A percentile compares a stretch with the other conserved stretches of the same genome.
These are phyloP conservation scores for Dinoponera quadriceps DNA, from an alignment of 1,140 invertebrate species.

Conservation along the genomic window DNA sequence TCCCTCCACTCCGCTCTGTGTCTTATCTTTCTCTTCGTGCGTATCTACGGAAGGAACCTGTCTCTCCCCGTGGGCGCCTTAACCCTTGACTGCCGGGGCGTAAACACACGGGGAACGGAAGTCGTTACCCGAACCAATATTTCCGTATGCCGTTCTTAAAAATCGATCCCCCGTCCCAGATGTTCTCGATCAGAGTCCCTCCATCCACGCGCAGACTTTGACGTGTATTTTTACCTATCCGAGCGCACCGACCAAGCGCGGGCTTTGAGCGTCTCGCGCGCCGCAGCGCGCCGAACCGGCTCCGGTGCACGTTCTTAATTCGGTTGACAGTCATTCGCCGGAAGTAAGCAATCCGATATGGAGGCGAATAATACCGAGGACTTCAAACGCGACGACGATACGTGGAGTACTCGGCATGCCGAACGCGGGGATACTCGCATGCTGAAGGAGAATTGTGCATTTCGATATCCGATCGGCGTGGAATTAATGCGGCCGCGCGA, in stretches of 20 bases:
- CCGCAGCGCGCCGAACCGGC: neutral
- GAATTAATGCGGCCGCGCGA: slow-evolving; percentile 2
- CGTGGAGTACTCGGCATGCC: neutral
- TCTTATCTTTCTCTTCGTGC: slow-evolving; percentile 24
- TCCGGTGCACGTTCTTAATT: slow-evolving; percentile 38
- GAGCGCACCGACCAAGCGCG: slow-evolving; percentile 30
- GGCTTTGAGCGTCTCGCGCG: slow-evolving; percentile 33
- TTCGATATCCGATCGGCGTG: neutral
- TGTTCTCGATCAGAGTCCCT: slow-evolving; percentile 40
- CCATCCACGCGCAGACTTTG: slow-evolving; percentile 34
- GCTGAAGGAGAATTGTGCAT: neutral
- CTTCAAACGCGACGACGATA: neutral
- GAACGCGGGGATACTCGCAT: neutral
- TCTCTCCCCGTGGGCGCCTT: slow-evolving; percentile 47
- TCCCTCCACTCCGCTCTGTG: neutral
- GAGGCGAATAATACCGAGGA: slow-evolving; percentile 1
- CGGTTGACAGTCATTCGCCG: slow-evolving; percentile 24
- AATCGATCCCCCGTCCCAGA: slow-evolving; percentile 54
- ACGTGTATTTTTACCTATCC: slow-evolving; percentile 52
- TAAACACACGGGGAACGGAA: slow-evolving; percentile 64
- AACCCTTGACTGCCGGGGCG: slow-evolving; percentile 66
- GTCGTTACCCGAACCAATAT: slow-evolving; percentile 61
- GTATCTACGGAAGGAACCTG: slow-evolving; percentile 33
- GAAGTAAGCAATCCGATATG: slow-evolving; percentile 12
- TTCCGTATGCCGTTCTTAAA: slow-evolving; percentile 61